Conservation (phyloP, 1,140 invertebrate genomes). For the Drosophila lacertosa region DNA sequence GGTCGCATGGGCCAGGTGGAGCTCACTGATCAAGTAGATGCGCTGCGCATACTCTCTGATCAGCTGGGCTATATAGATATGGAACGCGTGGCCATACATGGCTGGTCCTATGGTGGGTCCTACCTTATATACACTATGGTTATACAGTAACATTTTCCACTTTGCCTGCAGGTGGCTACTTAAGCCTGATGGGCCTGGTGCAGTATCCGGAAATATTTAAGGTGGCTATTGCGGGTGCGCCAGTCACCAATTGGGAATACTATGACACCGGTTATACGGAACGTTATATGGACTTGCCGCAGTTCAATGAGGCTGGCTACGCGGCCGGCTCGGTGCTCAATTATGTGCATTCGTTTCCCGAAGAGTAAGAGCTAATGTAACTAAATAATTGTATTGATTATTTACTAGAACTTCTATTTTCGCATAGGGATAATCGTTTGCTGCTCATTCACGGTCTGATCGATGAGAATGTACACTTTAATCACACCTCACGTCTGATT, state of each 20-base stretch:
- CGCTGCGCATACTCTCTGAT: conserved; percentile 93
- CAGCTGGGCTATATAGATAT: conserved; percentile 95
- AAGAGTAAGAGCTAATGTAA: conserved; percentile 88
- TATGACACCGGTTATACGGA: conserved; percentile 97
- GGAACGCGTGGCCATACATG: conserved; percentile 96
- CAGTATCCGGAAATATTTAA: conserved; percentile 94
- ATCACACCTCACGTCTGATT: conserved; percentile 96
- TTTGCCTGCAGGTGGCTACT: conserved; percentile 87
- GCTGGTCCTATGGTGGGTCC: conserved; percentile 97
- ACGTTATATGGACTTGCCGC: conserved; percentile 97
- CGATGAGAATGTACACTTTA: conserved; percentile 99
- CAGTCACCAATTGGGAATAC: conserved; percentile 97
- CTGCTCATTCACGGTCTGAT: conserved; percentile 99
- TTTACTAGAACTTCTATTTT: conserved; percentile 6
- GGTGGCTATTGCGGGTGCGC: conserved; percentile 97
- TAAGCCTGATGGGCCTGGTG: conserved; percentile 93
- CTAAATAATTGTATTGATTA: neutral
- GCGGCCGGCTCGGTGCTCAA: conserved; percentile 90
- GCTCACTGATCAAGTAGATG: conserved; percentile 97
- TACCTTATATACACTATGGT: neutral
- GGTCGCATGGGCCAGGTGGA: conserved; percentile 97
- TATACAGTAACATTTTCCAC: too few species aligned
- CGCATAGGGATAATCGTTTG: conserved; percentile 93
- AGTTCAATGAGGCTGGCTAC: conserved; percentile 92
- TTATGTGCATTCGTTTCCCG: conserved; percentile 94